Base-by-base conservation (phyloP, 2,113 vertebrate genomes). In the Jaculus jaculus region DNA sequence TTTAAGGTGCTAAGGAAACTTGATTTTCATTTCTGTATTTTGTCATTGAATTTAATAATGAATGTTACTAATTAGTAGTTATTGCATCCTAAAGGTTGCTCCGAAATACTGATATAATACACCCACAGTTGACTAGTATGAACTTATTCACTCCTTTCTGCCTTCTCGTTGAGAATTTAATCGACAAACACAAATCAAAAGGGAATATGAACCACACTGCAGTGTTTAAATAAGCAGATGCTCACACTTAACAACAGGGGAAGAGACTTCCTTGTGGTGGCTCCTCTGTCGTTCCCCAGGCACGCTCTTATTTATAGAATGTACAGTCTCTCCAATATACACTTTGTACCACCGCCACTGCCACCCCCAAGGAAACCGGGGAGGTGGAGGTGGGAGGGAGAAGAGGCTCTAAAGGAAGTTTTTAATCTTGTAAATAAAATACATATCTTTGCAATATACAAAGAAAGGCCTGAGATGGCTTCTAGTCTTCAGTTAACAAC, bases 111-210 rank as follows among this genome's bases (percentile, higher is more conserved):
- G 63, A 69, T 68, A 4, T 73, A 81, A 83, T 60, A 60, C 60
- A 10, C 7, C 26, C 86, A 66, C 65, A 61, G 28, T 11, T 82
- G 28, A 72, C 47, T 21, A 30, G 23, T 94, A 75, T 85, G 87
- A 75, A 85, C 51, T 84, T 77, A 81, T 61, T 63, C 74, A 66
- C 17, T 58, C 39, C 42, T 94, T 77, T 87, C 68, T 66, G 26
- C n/a, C 87, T 65, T 92, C 34, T 75, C 79, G 10, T 26, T 87
- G 34, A 86, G 80, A 95, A 30, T 23, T 84, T 94, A 17, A 77
- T 71, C 34, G 74, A 63, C 10, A 32, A 92, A 77, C 63, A 89
- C 24, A 82, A 75, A 65, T 60, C 42, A 28, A 69, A 94, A 69
- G 77, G 87, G 7, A 89, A 93, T 47, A 82, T 10, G 51, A 68